These are phyloP conservation scores for Oegoconia quadripuncta DNA, from an alignment of 2,888 invertebrate genomes.

Conservation along the genomic window DNA sequence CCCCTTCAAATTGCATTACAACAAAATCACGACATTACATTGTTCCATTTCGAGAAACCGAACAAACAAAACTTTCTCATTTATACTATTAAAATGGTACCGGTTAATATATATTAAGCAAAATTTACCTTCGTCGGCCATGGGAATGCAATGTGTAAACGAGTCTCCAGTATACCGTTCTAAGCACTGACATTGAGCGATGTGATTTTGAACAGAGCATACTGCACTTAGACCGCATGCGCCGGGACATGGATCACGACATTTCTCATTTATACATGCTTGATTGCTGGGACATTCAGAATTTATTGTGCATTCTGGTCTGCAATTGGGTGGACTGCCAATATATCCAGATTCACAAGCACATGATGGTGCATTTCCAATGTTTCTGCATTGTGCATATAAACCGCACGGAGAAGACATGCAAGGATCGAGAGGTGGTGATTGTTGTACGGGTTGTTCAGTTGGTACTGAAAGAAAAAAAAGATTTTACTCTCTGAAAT, in stretches of 20 bases:
- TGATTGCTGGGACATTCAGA: slow-evolving; percentile 83
- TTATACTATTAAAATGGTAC: neutral
- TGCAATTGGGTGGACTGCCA: slow-evolving; percentile 83
- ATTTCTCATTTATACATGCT: slow-evolving; percentile 83
- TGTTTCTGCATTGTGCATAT: slow-evolving; percentile 80
- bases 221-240: slow-evolving; percentile 81
- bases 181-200: slow-evolving; percentile 81
- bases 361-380: slow-evolving; percentile 78
- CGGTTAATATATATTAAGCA: neutral
- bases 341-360: slow-evolving; percentile 79
- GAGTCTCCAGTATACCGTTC: slow-evolving; percentile 80
- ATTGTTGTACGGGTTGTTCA: slow-evolving; percentile 44
- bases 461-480: slow-evolving; percentile 38
- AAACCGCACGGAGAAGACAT: slow-evolving; percentile 84
- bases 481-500: too few relatives aligned
- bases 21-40: too few relatives aligned
- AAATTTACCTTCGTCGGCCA: slow-evolving; percentile 35
- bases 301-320: slow-evolving; percentile 84
- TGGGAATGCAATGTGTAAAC: slow-evolving; percentile 66
- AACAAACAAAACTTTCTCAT: too few relatives aligned
- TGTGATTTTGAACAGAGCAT: slow-evolving; percentile 81
- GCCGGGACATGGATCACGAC: slow-evolving; percentile 83
- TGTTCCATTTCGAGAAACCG: too few relatives aligned
- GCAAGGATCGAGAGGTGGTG: slow-evolving; percentile 75
- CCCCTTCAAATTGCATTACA: too few relatives aligned